Evolutionary conservation across 2,113 vertebrate genomes (phyloP).

Genomic region (Pithys albifrons): DNA sequence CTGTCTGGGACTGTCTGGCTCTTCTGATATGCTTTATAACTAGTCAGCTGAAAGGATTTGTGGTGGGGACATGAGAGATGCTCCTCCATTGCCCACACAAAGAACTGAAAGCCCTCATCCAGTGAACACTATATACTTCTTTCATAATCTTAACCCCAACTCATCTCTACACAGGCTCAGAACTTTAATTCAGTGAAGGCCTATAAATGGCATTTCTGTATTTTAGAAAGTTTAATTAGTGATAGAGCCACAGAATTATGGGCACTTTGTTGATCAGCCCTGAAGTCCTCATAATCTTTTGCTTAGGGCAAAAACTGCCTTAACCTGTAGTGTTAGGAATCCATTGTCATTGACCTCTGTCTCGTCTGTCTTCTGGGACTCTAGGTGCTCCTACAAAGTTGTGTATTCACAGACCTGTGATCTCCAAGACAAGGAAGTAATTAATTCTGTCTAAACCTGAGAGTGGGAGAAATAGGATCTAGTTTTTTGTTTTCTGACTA

Average conservation of each 20-base stretch:
- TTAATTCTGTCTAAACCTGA: not conserved
- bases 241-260: not conserved
- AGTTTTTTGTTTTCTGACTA: not conserved
- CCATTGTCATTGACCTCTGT: not conserved
- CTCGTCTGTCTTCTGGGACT: not conserved
- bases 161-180: not conserved
- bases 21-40: not conserved
- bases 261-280: not conserved
- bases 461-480: fast-evolving
- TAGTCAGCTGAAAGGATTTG: not conserved
- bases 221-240: not conserved
- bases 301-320: not conserved
- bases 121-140: not conserved
- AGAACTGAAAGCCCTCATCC: not conserved
- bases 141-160: not conserved
- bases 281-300: not conserved
- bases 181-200: not conserved
- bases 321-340: not conserved
- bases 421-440: not conserved
- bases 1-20: not conserved
- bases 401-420: not conserved
- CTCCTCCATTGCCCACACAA: not conserved
- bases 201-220: not conserved
- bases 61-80: not conserved
- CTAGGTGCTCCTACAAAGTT: not conserved